Evolutionary conservation across 37 sponge, comb jelly and placozoan species (phyloP), one percentile per base, ranked within the genome.

Genomic region (Chondrosia reniformis): DNA sequence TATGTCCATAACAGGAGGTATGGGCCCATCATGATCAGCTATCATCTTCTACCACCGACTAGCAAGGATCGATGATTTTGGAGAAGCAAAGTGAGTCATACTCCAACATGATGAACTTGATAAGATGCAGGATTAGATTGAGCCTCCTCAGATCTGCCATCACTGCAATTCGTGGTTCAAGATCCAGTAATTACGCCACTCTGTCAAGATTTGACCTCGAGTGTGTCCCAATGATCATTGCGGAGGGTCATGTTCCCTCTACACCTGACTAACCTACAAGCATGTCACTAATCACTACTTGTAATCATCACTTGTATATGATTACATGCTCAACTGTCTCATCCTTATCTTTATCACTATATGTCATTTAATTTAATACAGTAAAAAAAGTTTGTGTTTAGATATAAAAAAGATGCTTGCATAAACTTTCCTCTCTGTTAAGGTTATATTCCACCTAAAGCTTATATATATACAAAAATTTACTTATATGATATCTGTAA

Each of bases 181-280:
- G 67, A 66, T 66, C 67, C 39, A 34, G 39, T 40, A 66, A 66
- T 32, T 17, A 66, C 17, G 67, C 9, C 67, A 66, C 38, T 32
- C 33, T 8, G 5, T 31, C 67, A 31, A 66, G 67, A 66, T 9
- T 31, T 31, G 67, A 66, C 36, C 37, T 66, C 38, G 17, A 66
- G 39, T 66, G 67, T 66, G 67, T 66, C 39, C 67, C 67, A 66
- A 5, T 66, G 67, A 66, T 66, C 39, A 34, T 66, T 6, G 67
- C 38, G 17, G 67, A 66, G 67, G 67, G 67, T 66, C 36, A 66
- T 66, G 67, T 66, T 31, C 38, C 67, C 67, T 66, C 67, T 31
- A 40, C 67, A 66, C 39, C 33, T 66, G 67, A 66, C 67, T 66
- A 66, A 66, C 67, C n/a, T n/a, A n/a, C n/a, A n/a, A n/a, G n/a